Conservation (phyloP, 1,140 invertebrate species). For the Zelostemma sp. region DNA sequence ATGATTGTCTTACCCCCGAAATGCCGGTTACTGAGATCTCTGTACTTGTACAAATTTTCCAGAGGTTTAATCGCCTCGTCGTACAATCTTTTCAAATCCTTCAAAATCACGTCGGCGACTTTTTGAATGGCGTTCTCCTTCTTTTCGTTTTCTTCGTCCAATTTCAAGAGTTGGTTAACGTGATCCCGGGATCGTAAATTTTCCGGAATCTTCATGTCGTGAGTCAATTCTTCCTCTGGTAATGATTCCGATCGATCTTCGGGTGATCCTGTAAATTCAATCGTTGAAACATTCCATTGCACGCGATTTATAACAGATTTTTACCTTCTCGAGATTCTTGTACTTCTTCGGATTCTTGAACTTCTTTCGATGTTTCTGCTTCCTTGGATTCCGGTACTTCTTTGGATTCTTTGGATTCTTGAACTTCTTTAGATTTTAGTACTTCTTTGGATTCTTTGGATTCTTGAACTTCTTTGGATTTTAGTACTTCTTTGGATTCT, state of each 20-base stretch:
- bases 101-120: constrained; percentile 82
- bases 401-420: constrained; percentile 8
- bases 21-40: constrained; percentile 91
- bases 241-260: constrained; percentile 47
- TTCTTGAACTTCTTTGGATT: constrained; percentile 15
- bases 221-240: constrained; percentile 72
- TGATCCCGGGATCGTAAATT: constrained; percentile 84
- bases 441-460: constrained; percentile 18
- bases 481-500: constrained; percentile 17
- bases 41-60: constrained; percentile 91
- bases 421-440: constrained; percentile 18
- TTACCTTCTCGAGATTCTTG: constrained; percentile 55
- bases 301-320: too few species aligned
- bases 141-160: constrained; percentile 82
- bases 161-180: constrained; percentile 82
- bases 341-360: constrained; percentile 60
- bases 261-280: constrained; percentile 19
- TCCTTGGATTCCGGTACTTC: constrained; percentile 24
- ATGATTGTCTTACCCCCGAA: constrained; percentile 76
- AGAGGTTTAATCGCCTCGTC: constrained; percentile 90
- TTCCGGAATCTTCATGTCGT: constrained; percentile 81
- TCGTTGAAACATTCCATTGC: too few species aligned
- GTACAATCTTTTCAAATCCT: constrained; percentile 89
- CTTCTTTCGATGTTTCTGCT: constrained; percentile 13
- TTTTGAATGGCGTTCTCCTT: constrained; percentile 80